Conservation (phyloP, 2,113 vertebrate genomes). For the Mellivora capensis region DNA sequence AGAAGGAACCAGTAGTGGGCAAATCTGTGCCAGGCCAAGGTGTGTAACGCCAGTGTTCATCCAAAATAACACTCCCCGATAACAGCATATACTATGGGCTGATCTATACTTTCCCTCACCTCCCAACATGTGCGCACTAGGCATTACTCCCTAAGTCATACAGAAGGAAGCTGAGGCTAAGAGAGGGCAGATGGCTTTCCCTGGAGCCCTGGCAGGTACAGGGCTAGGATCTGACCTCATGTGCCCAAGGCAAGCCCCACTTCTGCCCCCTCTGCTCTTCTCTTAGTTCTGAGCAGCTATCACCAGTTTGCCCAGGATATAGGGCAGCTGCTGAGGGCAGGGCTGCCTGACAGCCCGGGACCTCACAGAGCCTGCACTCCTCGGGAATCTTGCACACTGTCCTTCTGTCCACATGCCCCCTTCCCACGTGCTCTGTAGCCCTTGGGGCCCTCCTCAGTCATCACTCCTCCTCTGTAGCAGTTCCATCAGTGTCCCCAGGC, state of each 20-base stretch:
- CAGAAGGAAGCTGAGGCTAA: background rate
- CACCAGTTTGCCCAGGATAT: no score
- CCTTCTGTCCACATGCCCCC: background rate
- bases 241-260: background rate
- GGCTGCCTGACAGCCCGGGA: accelerated
- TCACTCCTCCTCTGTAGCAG: no score
- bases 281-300: background rate
- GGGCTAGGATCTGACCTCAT: background rate
- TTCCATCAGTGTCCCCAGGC: background rate
- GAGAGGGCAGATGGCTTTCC: background rate
- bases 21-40: background rate
- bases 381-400: accelerated
- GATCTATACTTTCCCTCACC: background rate
- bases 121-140: background rate
- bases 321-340: accelerated
- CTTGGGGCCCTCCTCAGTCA: accelerated
- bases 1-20: background rate
- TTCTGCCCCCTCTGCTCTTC: background rate
- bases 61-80: background rate
- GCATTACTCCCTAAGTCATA: background rate
- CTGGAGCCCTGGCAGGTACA: background rate
- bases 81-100: background rate
- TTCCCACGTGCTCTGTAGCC: background rate
- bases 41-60: background rate
- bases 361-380: accelerated